Evolutionary conservation across 2,888 invertebrate species (phyloP), one percentile per base, ranked within the genome.

Genomic region (Sthenelais limicola): DNA sequence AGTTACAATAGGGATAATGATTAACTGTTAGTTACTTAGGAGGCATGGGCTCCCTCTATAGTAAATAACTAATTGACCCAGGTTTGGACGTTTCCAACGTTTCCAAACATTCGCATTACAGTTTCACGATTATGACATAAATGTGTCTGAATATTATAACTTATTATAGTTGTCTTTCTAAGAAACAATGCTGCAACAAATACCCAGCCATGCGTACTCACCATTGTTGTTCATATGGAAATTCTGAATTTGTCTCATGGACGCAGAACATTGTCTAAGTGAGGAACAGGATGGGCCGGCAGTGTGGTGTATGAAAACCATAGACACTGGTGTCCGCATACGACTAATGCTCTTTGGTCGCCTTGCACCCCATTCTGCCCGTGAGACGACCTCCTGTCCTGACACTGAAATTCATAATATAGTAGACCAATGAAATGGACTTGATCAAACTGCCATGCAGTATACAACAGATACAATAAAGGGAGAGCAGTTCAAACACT

Each of bases 161-260:
- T n/a, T n/a, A n/a, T n/a, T n/a, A n/a, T 18, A 47, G 18, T 15
- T 47, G 18, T 79, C 79, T 54, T 74, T 77, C 26, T 79, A 79
- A 7, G 79, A 73, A 33, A 79, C 71, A 71, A 79, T 79, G 28
- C 68, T 77, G 84, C 93, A 94, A 0, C 79, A 79, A 69, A 79
- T 79, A 68, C 79, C 79, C 54, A 47, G 30, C 78, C 79, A 79
- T 9, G 66, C 76, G 73, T 48, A 0, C 32, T 33, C 1, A 0
- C 89, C 85, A 72, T 86, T 87, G 26, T 90, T 90, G 79, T 93
- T 92, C 43, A 94, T 92, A 84, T 94, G 93, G 80, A 90, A 92
- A 30, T 89, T 90, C 85, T 93, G 93, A 62, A 92, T 91, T 32
- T 89, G 84, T 18, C 92, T 90, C 1, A 92, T 91, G 0, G 52